Conservation (phyloP, 2,113 vertebrate species). For the Tachuris rubrigastra region DNA sequence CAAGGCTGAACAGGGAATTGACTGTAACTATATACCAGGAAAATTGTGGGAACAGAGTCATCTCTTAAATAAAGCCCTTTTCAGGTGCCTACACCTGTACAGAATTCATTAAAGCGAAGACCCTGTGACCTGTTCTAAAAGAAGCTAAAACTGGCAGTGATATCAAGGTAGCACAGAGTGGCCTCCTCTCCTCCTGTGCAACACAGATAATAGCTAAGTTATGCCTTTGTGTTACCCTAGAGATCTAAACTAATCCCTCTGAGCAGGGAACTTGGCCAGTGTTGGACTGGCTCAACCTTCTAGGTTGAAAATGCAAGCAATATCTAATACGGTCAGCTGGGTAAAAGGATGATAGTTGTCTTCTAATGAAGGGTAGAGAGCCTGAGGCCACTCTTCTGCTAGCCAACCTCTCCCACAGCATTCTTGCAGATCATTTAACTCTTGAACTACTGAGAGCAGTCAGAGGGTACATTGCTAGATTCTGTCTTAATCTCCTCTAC, state of each 20-base stretch:
- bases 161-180: not conserved
- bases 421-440: not conserved
- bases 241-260: not conserved
- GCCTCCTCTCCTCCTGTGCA: not conserved
- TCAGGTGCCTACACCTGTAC: not conserved
- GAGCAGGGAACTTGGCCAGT: not conserved
- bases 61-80: not conserved
- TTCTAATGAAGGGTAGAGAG: not conserved
- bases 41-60: not conserved
- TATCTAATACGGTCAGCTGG: not conserved
- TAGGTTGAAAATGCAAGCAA: not conserved
- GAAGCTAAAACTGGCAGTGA: not conserved
- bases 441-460: not conserved
- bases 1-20: not conserved
- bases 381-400: not conserved
- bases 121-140: not conserved
- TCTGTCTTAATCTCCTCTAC: not conserved
- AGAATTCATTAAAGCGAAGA: not conserved
- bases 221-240: not conserved
- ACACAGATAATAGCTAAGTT: not conserved
- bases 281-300: not conserved
- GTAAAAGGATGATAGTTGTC: not conserved
- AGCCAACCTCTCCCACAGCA: not conserved
- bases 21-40: not conserved
- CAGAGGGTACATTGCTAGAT: not conserved